These are phyloP conservation scores for Microplitis mediator DNA, from an alignment of 1,140 invertebrate genomes.

Conservation along the genomic window DNA sequence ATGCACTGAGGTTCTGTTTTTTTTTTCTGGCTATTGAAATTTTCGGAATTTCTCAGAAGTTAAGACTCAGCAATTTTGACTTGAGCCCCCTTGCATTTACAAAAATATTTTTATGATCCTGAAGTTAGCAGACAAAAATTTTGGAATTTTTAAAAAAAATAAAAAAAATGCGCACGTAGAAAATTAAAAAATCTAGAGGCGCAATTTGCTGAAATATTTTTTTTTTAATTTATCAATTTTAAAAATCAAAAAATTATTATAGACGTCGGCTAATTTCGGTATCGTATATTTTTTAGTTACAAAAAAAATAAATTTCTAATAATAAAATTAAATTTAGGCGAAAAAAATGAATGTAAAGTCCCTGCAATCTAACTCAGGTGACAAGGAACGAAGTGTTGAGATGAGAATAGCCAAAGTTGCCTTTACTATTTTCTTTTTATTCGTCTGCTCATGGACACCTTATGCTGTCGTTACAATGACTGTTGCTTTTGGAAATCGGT, in stretches of 20 bases:
- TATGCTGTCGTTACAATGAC: slow-evolving; percentile 75
- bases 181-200: too few relatives aligned
- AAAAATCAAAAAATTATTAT: too few relatives aligned
- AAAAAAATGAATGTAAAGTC: slow-evolving; percentile 85
- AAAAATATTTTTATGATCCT: too few relatives aligned
- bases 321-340: slow-evolving; percentile 59
- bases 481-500: slow-evolving; percentile 75
- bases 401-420: slow-evolving; percentile 78
- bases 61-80: too few relatives aligned
- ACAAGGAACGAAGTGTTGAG: slow-evolving; percentile 71
- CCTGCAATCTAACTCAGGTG: slow-evolving; percentile 69
- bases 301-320: background rate
- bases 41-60: background rate
- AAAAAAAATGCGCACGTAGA: too few relatives aligned
- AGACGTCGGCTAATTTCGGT: too few relatives aligned
- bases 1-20: background rate
- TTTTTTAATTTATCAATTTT: too few relatives aligned
- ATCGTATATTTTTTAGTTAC: too few relatives aligned
- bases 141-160: too few relatives aligned
- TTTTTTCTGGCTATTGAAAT: background rate
- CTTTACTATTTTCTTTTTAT: slow-evolving; percentile 77
- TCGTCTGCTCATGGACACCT: slow-evolving; percentile 76
- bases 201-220: too few relatives aligned
- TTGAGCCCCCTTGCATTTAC: too few relatives aligned
- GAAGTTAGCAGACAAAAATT: too few relatives aligned